Conservation (phyloP, 2,797 vertebrate species). For the Myotis planiceps region DNA sequence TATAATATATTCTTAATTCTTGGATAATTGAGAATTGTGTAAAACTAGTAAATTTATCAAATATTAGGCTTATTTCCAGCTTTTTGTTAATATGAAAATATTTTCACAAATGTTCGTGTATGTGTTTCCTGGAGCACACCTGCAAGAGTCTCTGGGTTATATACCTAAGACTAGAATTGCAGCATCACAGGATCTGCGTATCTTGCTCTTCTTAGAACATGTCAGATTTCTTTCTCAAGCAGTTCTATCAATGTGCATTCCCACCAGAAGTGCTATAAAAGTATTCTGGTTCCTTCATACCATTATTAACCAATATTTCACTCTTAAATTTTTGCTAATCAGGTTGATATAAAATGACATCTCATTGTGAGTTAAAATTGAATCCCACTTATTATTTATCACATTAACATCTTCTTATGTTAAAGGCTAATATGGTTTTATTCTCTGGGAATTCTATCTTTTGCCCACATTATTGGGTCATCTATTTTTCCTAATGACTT, state of each 20-base stretch:
- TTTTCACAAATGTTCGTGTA: not conserved
- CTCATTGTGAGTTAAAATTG: not conserved
- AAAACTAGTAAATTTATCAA: not conserved
- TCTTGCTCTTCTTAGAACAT: not conserved
- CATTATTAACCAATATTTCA: not conserved
- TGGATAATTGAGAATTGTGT: not conserved
- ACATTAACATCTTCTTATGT: not conserved
- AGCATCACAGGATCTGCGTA: fast-evolving
- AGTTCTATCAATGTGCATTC: not conserved
- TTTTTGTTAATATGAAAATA: not conserved
- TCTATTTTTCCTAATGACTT: not conserved
- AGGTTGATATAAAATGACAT: not conserved
- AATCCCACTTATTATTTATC: not conserved
- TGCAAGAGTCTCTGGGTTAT: not conserved
- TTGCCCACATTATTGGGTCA: not conserved
- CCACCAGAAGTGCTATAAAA: not conserved
- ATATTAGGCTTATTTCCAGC: not conserved
- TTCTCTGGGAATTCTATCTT: not conserved
- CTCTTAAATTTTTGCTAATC: not conserved
- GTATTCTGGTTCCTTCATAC: not conserved
- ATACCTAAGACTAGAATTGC: not conserved
- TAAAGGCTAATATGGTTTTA: not conserved
- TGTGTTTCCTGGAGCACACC: not conserved
- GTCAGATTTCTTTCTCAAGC: not conserved
- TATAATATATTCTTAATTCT: not conserved